Evolutionary conservation across 30 jellyfish, hydroid and myxozoan species (phyloP), one percentile per base, ranked within the genome.

Genomic region (Aurelia coerulea): DNA sequence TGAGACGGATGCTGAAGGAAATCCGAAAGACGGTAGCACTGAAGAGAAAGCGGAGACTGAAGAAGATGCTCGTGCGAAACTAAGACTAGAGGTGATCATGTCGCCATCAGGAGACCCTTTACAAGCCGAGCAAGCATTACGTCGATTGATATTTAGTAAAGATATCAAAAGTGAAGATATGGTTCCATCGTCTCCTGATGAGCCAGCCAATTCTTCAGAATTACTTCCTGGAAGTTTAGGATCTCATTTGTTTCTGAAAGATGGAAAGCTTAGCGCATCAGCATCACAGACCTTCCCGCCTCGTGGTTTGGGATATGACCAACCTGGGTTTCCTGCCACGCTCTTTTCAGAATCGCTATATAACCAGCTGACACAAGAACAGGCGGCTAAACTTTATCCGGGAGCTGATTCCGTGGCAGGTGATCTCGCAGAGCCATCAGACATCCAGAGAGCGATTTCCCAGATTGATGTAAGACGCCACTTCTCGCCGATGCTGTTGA

Each of bases 171-270:
- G 78, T 31, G 93, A 84, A 33, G 93, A 73, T 35, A 56, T 62
- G 68, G 76, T 84, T 2, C 93, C 93, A 3, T 73, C 93, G 12
- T 84, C 93, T 15, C 93, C 93, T 10, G 93, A 84, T 64, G 93
- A 84, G 18, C 85, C 52, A 0, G 52, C 29, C 10, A 37, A 63
- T 53, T 66, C 71, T 10, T 34, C 52, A 60, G 93, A 84, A 5
- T 11, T 74, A 34, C 88, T 84, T 1, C 93, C 93, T 5, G 93
- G 85, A 16, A 84, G 93, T 67, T 73, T 84, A 62, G 93, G 93
- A 11, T 32, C 84, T 14, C 92, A 84, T 54, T 74, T 84, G 81
- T 84, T 71, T 31, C 83, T 66, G 74, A 69, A 73, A 54, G 85
- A 84, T 0, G 39, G 75, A 17, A 81, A 81, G 37, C 67, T 75